Percentiles rank a stretch among this genome's conserved stretches.
phyloP scores from a whole-genome alignment of 2,888 invertebrate genomes.

The Epinotia nisella region DNA sequence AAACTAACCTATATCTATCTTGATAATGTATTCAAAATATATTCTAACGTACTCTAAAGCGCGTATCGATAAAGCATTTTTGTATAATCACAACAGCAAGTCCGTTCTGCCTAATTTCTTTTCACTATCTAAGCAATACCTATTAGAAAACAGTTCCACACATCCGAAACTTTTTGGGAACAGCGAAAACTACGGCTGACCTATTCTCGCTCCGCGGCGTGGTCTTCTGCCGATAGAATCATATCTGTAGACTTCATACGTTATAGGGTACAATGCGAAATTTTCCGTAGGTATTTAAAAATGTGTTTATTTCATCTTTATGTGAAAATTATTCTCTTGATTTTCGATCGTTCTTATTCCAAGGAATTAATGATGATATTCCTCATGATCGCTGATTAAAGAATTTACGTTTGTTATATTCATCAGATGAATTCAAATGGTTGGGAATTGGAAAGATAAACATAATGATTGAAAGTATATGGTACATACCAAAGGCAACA shows the following conservation, averaged over 20 bases:
- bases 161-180: slow-evolving; percentile 82
- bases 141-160: slow-evolving; percentile 80
- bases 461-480: background rate
- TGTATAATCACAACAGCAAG: slow-evolving; percentile 82
- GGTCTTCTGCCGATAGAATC: slow-evolving; percentile 71
- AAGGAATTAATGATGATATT: too few relatives aligned
- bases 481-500: too few relatives aligned
- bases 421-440: too few relatives aligned
- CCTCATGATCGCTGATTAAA: too few relatives aligned
- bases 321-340: too few relatives aligned
- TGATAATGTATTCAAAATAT: slow-evolving; percentile 79
- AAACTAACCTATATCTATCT: slow-evolving; percentile 64
- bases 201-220: slow-evolving; percentile 74
- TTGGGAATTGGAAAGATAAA: background rate
- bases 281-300: background rate
- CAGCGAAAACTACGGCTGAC: slow-evolving; percentile 82
- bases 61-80: slow-evolving; percentile 81
- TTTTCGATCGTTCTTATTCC: too few relatives aligned
- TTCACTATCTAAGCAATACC: slow-evolving; percentile 81
- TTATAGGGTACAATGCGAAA: background rate
- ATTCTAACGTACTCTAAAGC: slow-evolving; percentile 80
- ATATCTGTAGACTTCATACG: slow-evolving; percentile 38
- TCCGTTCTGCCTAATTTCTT: slow-evolving; percentile 71
- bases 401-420: too few relatives aligned
- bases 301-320: background rate